A percentile compares a stretch with the other conserved stretches of the same genome.
These are phyloP conservation scores for Gastrophryne carolinensis DNA, from an alignment of 2,797 vertebrate genomes.

Conservation along the genomic window DNA sequence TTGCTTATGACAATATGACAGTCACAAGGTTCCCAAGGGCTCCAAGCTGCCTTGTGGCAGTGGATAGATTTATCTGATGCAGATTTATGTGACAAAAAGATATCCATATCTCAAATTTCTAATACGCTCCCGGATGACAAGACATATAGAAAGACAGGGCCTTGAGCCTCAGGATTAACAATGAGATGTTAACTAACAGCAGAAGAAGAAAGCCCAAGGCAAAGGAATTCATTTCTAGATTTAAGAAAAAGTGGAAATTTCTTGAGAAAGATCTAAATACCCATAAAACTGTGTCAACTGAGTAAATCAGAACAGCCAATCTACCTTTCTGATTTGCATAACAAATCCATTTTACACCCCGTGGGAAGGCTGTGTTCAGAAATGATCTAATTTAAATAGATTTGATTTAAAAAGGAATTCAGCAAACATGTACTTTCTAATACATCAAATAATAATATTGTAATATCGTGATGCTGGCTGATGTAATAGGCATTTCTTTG, in stretches of 20 bases:
- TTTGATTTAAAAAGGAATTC: slow-evolving; percentile 6
- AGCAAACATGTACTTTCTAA: background rate
- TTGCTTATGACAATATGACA: slow-evolving; percentile 52
- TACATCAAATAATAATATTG: background rate
- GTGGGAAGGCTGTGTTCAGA: slow-evolving; percentile 18
- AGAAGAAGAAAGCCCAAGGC: slow-evolving; percentile 30
- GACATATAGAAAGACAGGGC: slow-evolving; percentile 42
- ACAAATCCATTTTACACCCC: slow-evolving; percentile 19
- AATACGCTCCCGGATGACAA: slow-evolving; percentile 56
- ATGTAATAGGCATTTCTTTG: too few relatives aligned
- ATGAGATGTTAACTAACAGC: slow-evolving; percentile 51
- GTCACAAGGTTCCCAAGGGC: slow-evolving; percentile 49
- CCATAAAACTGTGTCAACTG: slow-evolving; percentile 34
- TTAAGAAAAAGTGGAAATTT: slow-evolving; percentile 26
- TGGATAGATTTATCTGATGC: slow-evolving; percentile 57
- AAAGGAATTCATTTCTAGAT: slow-evolving; percentile 44
- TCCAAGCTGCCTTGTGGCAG: slow-evolving; percentile 50
- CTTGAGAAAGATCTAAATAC: slow-evolving; percentile 21
- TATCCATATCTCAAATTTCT: slow-evolving; percentile 54
- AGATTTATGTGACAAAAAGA: slow-evolving; percentile 61
- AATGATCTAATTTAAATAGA: slow-evolving; percentile 8
- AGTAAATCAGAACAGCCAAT: slow-evolving; percentile 29
- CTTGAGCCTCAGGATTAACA: slow-evolving; percentile 52
- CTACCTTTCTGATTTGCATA: slow-evolving; percentile 29
- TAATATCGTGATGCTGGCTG: too few relatives aligned